Evolutionary conservation across 2,797 vertebrate species (phyloP), one percentile per base, ranked within the genome.

Genomic region (Pipistrellus pipistrellus): DNA sequence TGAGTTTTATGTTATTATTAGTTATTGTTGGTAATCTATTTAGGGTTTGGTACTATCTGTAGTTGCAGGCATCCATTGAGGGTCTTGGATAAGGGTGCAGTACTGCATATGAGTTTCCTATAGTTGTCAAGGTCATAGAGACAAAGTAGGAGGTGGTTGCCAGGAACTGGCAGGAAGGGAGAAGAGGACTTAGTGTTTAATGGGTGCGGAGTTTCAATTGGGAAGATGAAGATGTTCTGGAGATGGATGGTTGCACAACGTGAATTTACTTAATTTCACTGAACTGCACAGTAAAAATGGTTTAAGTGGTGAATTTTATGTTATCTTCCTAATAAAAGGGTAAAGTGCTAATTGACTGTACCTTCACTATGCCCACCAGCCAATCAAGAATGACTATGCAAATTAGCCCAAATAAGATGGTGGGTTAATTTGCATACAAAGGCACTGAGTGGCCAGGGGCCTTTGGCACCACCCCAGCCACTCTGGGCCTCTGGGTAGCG

Each of bases 391-490:
- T 55, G 53, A 23, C 8, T 55, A 55, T 55, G 53, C 8, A 55
- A 23, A 55, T 55, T 55, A 55, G 21, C 53, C 53, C 53, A 55
- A 23, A 20, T 23, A 55, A 55, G 53, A 55, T 55, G 53, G 53
- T 1, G 3, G 53, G 53, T 23, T 55, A 55, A 55, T 55, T 55
- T 55, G 20, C 53, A 55, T 55, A 55, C 0, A 0, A 8, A 55
- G 53, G 53, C 20, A 0, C 53, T 3, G 20, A 55, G 8, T 0
- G 2, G 21, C 53, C 53, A 0, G 8, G 53, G 53, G 53, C 3
- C 0, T 23, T 55, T 3, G 53, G 53, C 8, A 53, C 53, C 53
- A 53, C 18, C 18, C 51, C 51, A 51, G 51, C 51, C 51, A 53
- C 51, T 20, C 53, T 55, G 53, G 53, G 53, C 53, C 53, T 55